Conservation (phyloP, 2,888 invertebrate genomes). For the Vandiemenella viatica region DNA sequence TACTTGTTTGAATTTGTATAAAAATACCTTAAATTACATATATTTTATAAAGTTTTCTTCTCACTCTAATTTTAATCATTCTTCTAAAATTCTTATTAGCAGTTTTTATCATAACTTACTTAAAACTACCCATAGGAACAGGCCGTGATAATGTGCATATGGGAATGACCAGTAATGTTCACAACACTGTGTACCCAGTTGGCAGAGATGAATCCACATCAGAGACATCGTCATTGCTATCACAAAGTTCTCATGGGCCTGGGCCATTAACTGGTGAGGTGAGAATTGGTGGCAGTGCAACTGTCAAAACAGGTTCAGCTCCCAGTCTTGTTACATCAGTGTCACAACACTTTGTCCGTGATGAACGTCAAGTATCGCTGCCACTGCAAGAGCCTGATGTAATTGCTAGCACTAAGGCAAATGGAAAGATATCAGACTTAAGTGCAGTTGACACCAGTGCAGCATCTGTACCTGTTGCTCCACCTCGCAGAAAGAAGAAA, state of each 20-base stretch:
- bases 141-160: no score
- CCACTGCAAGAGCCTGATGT: conserved; percentile 75
- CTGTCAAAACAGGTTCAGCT: neutral
- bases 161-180: no score
- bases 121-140: no score
- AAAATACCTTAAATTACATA: no score
- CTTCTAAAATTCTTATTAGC: no score
- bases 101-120: no score
- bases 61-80: no score
- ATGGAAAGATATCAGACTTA: conserved; percentile 19
- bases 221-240: conserved; percentile 13
- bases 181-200: no score
- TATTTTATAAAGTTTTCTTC: no score
- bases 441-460: no score
- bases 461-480: conserved; percentile 41
- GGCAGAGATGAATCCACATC: conserved; percentile 13
- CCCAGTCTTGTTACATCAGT: neutral
- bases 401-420: conserved; percentile 70
- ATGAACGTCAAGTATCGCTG: conserved; percentile 17
- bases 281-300: neutral
- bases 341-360: neutral
- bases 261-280: neutral
- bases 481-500: conserved; percentile 66
- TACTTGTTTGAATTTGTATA: no score
- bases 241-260: conserved; percentile 11